phyloP scores from a whole-genome alignment of 2,113 vertebrate species.

The Herpetotheres cachinnans region DNA sequence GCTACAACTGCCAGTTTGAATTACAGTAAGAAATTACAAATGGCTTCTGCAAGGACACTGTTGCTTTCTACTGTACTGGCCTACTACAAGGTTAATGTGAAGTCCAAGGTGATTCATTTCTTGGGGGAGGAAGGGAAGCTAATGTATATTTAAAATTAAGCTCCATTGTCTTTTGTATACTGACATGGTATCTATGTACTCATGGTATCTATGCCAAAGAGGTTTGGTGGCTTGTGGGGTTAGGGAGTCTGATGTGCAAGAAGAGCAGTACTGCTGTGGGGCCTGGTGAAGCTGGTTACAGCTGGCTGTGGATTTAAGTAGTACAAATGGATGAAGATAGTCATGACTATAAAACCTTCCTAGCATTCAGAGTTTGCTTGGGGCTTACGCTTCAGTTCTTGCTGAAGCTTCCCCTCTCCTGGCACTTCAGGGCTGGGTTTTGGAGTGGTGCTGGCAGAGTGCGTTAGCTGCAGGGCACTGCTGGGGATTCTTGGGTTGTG shows the following conservation, averaged over 20 bases:
- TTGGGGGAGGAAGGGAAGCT: not conserved
- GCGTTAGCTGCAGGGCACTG: not conserved
- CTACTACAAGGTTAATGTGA: not conserved
- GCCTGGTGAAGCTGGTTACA: not conserved
- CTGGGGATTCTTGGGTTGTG: not conserved
- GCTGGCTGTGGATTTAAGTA: not conserved
- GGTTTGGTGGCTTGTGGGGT: not conserved
- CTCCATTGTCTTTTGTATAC: not conserved
- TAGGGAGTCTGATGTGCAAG: not conserved
- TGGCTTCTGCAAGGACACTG: not conserved
- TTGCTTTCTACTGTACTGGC: not conserved
- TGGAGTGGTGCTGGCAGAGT: not conserved
- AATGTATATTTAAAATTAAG: not conserved
- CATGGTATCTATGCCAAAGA: rapidly evolving
- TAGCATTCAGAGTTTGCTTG: not conserved
- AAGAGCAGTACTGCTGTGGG: rapidly evolving
- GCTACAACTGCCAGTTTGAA: not conserved
- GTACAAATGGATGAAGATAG: not conserved
- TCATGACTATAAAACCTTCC: not conserved
- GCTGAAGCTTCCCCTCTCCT: not conserved
- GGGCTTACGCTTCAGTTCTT: not conserved
- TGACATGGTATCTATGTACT: rapidly evolving
- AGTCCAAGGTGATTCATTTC: not conserved
- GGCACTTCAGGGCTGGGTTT: not conserved
- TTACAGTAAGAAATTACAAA: not conserved